Evolutionary conservation across 2,888 invertebrate genomes (phyloP).

Genomic region (Rosalia funebris): DNA sequence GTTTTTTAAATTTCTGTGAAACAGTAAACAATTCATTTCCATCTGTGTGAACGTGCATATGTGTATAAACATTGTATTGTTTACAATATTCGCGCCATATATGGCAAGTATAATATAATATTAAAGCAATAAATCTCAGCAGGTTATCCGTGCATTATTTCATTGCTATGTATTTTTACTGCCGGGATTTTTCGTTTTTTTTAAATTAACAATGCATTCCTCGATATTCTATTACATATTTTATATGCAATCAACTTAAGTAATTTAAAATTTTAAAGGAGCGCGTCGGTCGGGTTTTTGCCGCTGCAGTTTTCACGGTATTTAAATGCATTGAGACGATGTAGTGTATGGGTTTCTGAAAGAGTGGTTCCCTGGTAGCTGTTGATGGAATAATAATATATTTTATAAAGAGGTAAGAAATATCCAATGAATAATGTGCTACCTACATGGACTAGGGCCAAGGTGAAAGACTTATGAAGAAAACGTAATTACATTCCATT

Average conservation of each 20-base stretch:
- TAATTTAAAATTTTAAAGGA: constrained; percentile 22
- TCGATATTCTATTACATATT: constrained; percentile 16
- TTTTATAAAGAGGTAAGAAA: too few species aligned
- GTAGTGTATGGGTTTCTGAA: too few species aligned
- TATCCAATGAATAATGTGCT: too few species aligned
- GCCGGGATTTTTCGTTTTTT: constrained; percentile 3
- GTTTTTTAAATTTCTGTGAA: too few species aligned
- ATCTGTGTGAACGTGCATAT: too few species aligned
- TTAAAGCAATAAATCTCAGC: background rate
- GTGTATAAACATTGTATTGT: background rate
- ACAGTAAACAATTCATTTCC: too few species aligned
- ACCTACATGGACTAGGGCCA: too few species aligned
- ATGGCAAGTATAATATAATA: background rate
- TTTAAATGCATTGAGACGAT: constrained; percentile 33
- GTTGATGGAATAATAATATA: too few species aligned
- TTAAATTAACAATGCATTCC: constrained; percentile 4
- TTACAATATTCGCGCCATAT: background rate
- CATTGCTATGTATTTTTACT: background rate
- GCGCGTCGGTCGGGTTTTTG: constrained; percentile 8
- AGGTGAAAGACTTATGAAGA: too few species aligned
- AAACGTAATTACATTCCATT: too few species aligned
- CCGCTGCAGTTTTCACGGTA: constrained; percentile 21
- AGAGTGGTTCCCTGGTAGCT: too few species aligned
- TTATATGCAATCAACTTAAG: constrained; percentile 3
- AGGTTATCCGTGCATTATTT: constrained; percentile 5